Percentiles rank a stretch among this genome's conserved stretches.
phyloP scores from a whole-genome alignment of 2,797 vertebrate genomes.

The Manis javanica region DNA sequence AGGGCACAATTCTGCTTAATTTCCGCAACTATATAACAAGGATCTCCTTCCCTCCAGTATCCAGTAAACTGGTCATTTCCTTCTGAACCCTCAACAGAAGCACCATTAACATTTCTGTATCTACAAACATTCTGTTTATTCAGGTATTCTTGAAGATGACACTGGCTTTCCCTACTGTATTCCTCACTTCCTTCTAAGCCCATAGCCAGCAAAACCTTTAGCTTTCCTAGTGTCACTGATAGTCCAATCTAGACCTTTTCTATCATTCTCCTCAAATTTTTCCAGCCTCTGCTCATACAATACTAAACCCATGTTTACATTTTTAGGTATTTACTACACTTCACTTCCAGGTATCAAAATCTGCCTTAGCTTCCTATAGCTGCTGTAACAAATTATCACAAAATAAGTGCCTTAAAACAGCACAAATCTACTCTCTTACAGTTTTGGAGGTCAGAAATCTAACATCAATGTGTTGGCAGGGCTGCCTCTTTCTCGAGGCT shows the following conservation, averaged over 20 bases:
- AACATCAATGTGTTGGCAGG: background rate
- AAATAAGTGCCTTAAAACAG: background rate
- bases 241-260: background rate
- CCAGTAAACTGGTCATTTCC: background rate
- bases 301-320: background rate
- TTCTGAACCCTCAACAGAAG: background rate
- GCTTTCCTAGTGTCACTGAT: background rate
- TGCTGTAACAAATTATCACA: background rate
- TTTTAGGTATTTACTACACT: background rate
- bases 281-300: background rate
- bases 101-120: background rate
- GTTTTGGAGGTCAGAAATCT: background rate
- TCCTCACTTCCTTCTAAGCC: background rate
- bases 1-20: background rate
- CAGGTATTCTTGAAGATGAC: background rate
- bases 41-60: background rate
- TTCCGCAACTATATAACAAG: accelerated
- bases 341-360: background rate
- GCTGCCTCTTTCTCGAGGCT: background rate
- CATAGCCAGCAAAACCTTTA: background rate
- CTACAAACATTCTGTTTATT: background rate
- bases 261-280: background rate
- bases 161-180: background rate
- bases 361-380: background rate
- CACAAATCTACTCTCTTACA: background rate